Base-by-base conservation (phyloP, 1,140 invertebrate species). In the Zaprionus ghesquierei region DNA sequence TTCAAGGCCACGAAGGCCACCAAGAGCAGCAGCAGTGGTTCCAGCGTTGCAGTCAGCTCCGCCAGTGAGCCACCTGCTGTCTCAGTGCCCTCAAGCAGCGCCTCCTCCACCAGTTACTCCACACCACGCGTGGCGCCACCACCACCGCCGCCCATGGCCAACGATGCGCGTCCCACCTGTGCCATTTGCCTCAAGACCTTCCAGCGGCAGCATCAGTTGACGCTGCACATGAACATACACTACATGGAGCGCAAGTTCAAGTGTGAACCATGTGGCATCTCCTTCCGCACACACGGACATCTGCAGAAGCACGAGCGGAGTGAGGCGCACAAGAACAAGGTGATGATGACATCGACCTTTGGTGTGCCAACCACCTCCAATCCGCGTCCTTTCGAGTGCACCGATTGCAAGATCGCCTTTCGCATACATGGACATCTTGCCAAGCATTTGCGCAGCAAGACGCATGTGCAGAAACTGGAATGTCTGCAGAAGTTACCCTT, bases 381-480 rank as follows among this genome's bases (percentile, higher is more conserved):
- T 93, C 98, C 98, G 13, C 94, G 98, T 51, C 97, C 98, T 5
- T 99, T 98, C 87, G 97, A 98, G 86, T 99, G 98, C 93, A 95
- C 95, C 5, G 97, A 99, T 86, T 99, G 98, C 92, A 98, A 98
- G 91, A 97, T 98, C 68, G 98, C 97, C 1, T 99, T 99, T 92
- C 94, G 98, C 71, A 99, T 99, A 86, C 97, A 98, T 86, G 98
- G 98, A 0, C 98, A 99, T 92, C 93, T 99, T 76, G 97, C 98
- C 0, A 99, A 99, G 93, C 98, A 99, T 94, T 93, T 99, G 41
- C 94, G 98, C 38, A 98, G 98, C 29, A 99, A 99, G 94, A 97
- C 97, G 94, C 98, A 99, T 90, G 98, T 99, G 22, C 98, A 98
- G 95, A 96, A 97, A 85, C 93, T 99, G 41, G 98, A 99, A 92